phyloP scores from a whole-genome alignment of 2,797 vertebrate species.

The Gouania willdenowi region DNA sequence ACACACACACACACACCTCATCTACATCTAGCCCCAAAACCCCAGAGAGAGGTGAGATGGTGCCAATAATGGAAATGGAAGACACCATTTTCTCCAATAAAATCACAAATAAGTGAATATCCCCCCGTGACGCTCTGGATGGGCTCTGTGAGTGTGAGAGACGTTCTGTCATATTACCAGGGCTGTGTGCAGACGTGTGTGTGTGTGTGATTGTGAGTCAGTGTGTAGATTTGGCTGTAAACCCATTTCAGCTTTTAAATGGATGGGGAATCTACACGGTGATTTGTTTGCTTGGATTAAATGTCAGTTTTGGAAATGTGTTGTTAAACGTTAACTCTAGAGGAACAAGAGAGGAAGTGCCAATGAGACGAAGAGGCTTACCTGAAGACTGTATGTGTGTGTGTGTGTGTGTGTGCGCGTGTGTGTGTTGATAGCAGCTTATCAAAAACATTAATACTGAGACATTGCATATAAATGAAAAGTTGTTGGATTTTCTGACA shows the following conservation, averaged over 20 bases:
- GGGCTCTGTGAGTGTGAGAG: slow-evolving; percentile 40
- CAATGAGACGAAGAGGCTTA: slow-evolving; percentile 8
- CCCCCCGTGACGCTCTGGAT: slow-evolving; percentile 57
- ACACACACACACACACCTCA: neutral
- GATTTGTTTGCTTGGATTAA: slow-evolving; percentile 79
- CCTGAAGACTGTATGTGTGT: neutral
- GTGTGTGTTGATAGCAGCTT: slow-evolving; percentile 15
- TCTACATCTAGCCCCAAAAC: slow-evolving; percentile 6
- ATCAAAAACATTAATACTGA: slow-evolving; percentile 3
- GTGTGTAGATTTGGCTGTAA: slow-evolving; percentile 22
- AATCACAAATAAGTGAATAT: slow-evolving; percentile 69
- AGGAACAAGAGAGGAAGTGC: slow-evolving; percentile 17
- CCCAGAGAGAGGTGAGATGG: slow-evolving; percentile 33
- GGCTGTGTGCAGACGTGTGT: slow-evolving; percentile 18
- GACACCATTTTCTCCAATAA: slow-evolving; percentile 61
- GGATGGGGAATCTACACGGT: slow-evolving; percentile 61
- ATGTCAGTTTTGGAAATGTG: slow-evolving; percentile 77
- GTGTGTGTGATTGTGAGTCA: slow-evolving; percentile 2
- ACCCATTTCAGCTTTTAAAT: slow-evolving; percentile 47
- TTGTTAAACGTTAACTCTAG: slow-evolving; percentile 62
- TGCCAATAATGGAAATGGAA: slow-evolving; percentile 65
- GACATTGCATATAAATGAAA: too few species aligned
- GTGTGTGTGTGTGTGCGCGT: neutral
- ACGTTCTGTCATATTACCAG: slow-evolving; percentile 37
- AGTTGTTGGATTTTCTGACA: too few species aligned